Percentiles rank a stretch among this genome's conserved stretches.
Conservation (phyloP, 2,888 invertebrate genomes). For the Leptura quadrifasciata region DNA sequence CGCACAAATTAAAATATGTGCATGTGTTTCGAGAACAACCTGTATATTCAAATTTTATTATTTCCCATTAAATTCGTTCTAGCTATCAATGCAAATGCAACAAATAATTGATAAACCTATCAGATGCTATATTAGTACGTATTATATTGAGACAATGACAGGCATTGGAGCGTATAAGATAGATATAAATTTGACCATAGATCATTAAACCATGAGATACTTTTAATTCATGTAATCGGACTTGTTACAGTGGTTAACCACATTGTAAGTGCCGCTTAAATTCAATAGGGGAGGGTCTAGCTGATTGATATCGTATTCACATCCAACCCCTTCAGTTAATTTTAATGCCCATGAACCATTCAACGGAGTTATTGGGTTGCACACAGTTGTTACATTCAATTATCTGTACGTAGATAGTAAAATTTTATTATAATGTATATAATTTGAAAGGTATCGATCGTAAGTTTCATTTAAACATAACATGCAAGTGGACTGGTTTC, state of each 20-base stretch:
- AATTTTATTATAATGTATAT: slow-evolving; percentile 16
- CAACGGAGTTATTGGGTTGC: slow-evolving; percentile 29
- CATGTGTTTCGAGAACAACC: no score
- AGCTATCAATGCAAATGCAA: not conserved
- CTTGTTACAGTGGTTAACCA: slow-evolving; percentile 60
- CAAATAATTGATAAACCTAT: not conserved
- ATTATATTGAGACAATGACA: not conserved
- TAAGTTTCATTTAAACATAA: not conserved
- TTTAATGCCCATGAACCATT: slow-evolving; percentile 40
- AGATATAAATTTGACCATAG: slow-evolving; percentile 41
- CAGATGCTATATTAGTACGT: not conserved
- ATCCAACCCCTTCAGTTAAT: slow-evolving; percentile 54
- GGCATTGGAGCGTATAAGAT: slow-evolving; percentile 33
- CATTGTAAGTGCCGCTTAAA: slow-evolving; percentile 57
- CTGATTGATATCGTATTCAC: slow-evolving; percentile 57
- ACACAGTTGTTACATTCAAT: slow-evolving; percentile 27
- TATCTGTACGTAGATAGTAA: slow-evolving; percentile 19
- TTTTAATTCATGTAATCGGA: slow-evolving; percentile 60
- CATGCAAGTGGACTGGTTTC: not conserved
- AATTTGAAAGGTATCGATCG: slow-evolving; percentile 4
- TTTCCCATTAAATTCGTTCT: no score
- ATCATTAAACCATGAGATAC: slow-evolving; percentile 55
- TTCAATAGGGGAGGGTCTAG: slow-evolving; percentile 57
- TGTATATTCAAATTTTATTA: no score
- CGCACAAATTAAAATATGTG: no score